Evolutionary conservation across 2,113 vertebrate genomes (phyloP), one percentile per base, ranked within the genome.

Genomic region (Zapus hudsonius): DNA sequence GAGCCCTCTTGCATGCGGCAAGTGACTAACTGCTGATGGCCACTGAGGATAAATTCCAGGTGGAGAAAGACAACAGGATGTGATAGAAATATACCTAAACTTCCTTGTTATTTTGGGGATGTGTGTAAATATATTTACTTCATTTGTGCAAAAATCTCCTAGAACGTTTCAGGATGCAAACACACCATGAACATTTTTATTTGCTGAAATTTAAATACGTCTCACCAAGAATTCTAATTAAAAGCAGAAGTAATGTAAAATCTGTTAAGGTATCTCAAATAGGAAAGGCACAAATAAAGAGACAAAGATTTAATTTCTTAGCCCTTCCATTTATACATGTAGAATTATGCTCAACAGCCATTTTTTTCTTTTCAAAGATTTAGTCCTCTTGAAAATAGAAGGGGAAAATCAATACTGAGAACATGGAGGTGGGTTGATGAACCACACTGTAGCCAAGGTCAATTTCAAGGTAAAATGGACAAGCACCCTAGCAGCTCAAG

Each of bases 101-200:
- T 40, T 80, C 59, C 89, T 78, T 47, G 36, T 66, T 75, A 72
- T 70, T 72, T 90, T 27, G 81, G 61, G 75, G n/a, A 57, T 42
- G 69, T 81, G 55, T 40, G 55, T 93, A 78, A 83, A 90, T 73
- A 66, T 78, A 47, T 67, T 93, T 78, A 72, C 52, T 90, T 63
- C 15, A 33, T 76, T 93, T 70, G 15, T 16, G 55, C 57, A 78
- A 27, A 89, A 73, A 78, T 72, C 87, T 76, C 36, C 40, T 36
- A 75, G 66, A 87, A 83, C 47, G 70, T 90, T 75, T 82, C 64
- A 87, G 64, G 87, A 83, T 44, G 75, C n/a, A 93, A 87, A 86
- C 31, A 59, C 3, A 70, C 33, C 15, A 38, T 22, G 42, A 92
- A 64, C 44, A 72, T 78, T 47, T 47, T 66, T 85, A 40, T 78